phyloP scores from a whole-genome alignment of 2,888 invertebrate genomes.

The Eupithecia insigniata region DNA sequence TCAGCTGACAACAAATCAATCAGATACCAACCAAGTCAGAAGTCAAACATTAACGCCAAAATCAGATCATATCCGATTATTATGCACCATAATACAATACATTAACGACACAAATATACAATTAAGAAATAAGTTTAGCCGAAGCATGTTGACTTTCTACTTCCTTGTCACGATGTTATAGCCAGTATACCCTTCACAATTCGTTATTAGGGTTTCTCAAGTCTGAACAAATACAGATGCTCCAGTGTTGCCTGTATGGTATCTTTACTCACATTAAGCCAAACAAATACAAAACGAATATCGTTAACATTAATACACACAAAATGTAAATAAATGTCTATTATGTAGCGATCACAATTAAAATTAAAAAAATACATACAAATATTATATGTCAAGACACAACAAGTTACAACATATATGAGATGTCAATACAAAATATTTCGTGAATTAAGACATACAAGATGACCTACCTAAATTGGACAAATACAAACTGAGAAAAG shows the following conservation, averaged over 20 bases:
- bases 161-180: background rate
- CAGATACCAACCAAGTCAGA: conserved; percentile 9
- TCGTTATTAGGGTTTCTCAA: background rate
- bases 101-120: conserved; percentile 15
- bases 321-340: conserved; percentile 6
- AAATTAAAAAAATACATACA: conserved; percentile 23
- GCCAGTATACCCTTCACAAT: background rate
- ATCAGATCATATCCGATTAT: conserved; percentile 32
- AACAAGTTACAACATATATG: conserved; percentile 2
- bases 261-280: conserved; percentile 20
- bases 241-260: background rate
- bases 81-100: conserved; percentile 32
- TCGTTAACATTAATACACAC: conserved; percentile 23
- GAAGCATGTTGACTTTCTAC: background rate
- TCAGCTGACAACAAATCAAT: conserved; percentile 9
- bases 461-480: background rate
- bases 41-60: conserved; percentile 7
- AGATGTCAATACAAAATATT: conserved; percentile 14
- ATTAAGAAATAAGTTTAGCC: background rate
- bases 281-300: conserved; percentile 27
- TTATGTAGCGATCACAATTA: conserved; percentile 13
- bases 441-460: background rate
- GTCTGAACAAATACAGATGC: background rate
- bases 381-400: conserved; percentile 16
- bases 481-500: conserved; percentile 6